Base-by-base conservation (phyloP, 2,113 vertebrate species). In the Carollia perspicillata region DNA sequence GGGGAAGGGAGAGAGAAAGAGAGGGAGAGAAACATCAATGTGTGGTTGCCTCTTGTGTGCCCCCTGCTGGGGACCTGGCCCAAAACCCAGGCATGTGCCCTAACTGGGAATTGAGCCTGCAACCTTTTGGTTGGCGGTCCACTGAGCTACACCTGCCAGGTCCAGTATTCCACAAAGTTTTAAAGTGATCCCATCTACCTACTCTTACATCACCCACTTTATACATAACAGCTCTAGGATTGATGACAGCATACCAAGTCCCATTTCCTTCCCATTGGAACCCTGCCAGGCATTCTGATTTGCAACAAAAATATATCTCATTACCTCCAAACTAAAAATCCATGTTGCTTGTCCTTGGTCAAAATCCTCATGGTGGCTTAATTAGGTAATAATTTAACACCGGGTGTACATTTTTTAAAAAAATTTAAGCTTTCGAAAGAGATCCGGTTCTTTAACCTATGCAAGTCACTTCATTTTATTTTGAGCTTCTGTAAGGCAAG, bases 291-390 rank as follows among this genome's bases (percentile, higher is more conserved):
- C 49, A 75, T 40, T 96, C 26, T 37, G 55, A 37, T 75, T 60
- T 77, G 68, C 40, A 90, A 69, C 16, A 77, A 69, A 93, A 93
- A 83, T 23, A 13, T 47, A 71, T 26, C 55, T 87, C 51, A 83
- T 71, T 71, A 77, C 23, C 28, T 85, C 74, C 60, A 96, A 63
- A 63, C 23, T 77, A 83, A 96, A 96, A 72, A 72, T 33, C 16
- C 14, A 60, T 63, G n/a, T 49, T 74, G 22, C 18, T 55, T 71
- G 51, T 63, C 60, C 35, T 84, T 91, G 37, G 83, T 69, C 51
- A 78, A 93, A 77, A 87, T 35, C 22, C 5, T 77, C 37, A 63
- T 13, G 81, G 4, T 90, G 68, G 37, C 16, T n/a, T 77, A 84
- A 90, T 33, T 23, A 86, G n/a, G 20, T 87, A 81, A 75, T 88